Base-by-base conservation (phyloP, 2,797 vertebrate species). In the Ctenopoma multispine region DNA sequence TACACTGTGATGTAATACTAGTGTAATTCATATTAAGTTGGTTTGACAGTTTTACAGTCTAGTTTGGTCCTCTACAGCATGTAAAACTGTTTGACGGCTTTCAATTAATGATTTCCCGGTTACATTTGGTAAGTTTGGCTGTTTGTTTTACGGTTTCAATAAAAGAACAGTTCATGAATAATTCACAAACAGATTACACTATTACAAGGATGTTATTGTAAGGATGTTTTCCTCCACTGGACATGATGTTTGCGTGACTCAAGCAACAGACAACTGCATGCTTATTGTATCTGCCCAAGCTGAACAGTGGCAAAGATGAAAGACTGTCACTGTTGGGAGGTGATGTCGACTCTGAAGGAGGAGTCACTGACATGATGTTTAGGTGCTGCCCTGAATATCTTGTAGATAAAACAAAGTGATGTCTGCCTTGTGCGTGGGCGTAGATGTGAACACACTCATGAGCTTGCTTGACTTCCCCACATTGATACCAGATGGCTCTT, bases 401-500 rank as follows among this genome's bases (percentile, higher is more conserved):
- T 29, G 20, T 20, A 66, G 47, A 71, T 70, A 54, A 67, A 76
- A 72, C 60, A 62, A 55, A 79, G 34, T 64, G 40, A 46, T 69
- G 72, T 71, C 40, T 64, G 67, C 53, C 38, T 58, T 55, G 63
- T 64, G 71, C 31, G 50, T 41, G 73, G 38, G 31, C 27, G 69
- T 74, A 79, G 41, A 49, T 81, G 77, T 77, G 70, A 65, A 69
- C 75, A 29, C 76, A 66, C 77, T 85, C 62, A 69, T 78, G 85
- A 82, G 87, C 83, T 87, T 80, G 87, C 79, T 88, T 90, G 89
- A 93, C 91, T 94, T 93, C 89, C 84, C 84, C 90, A 90, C 92
- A 92, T 92, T 94, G 90, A 93, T 89, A 95, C 89, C 94, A 95
- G 94, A 95, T 95, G 94, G 93, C 87, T 90, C 88, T 91, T 92